These are phyloP conservation scores for Pollenia labialis DNA, from an alignment of 2,888 invertebrate species.

Conservation along the genomic window DNA sequence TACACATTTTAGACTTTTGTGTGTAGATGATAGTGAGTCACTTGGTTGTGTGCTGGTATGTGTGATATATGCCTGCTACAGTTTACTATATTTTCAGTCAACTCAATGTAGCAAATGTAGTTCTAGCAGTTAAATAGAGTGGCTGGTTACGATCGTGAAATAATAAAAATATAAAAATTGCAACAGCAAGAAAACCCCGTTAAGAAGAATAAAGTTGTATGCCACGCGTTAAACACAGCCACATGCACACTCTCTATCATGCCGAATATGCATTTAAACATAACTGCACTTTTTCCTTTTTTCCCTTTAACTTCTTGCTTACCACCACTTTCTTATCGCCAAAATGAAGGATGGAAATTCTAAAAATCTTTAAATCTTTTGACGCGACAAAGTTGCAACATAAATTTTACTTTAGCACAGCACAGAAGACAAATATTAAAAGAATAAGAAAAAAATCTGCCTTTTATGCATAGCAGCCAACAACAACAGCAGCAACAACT, in stretches of 20 bases:
- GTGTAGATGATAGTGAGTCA: constrained; percentile 15
- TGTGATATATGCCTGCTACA: constrained; percentile 23
- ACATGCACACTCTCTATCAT: constrained; percentile 25
- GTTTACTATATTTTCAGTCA: constrained; percentile 37
- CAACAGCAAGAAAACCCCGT: background rate
- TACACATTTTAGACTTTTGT: constrained; percentile 55
- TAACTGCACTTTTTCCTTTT: constrained; percentile 53
- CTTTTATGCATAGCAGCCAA: constrained; percentile 44
- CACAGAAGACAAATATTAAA: constrained; percentile 25
- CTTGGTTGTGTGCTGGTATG: background rate
- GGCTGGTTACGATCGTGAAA: constrained; percentile 60
- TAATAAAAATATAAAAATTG: constrained; percentile 26
- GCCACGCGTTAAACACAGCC: constrained; percentile 53
- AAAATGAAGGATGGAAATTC: constrained; percentile 65
- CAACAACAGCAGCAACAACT: constrained; percentile 12
- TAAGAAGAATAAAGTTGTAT: constrained; percentile 27
- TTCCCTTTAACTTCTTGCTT: background rate
- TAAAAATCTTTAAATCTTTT: constrained; percentile 75
- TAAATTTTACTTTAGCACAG: constrained; percentile 70
- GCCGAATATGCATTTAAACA: constrained; percentile 11
- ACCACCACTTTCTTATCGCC: background rate
- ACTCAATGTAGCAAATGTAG: constrained; percentile 59
- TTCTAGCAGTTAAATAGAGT: constrained; percentile 66
- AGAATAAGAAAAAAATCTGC: constrained; percentile 1
- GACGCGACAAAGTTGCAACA: constrained; percentile 74